A percentile compares a stretch with the other conserved stretches of the same genome.
Conservation (phyloP, 64 coral and sea anemone species). For the Astreopora myriophthalma region DNA sequence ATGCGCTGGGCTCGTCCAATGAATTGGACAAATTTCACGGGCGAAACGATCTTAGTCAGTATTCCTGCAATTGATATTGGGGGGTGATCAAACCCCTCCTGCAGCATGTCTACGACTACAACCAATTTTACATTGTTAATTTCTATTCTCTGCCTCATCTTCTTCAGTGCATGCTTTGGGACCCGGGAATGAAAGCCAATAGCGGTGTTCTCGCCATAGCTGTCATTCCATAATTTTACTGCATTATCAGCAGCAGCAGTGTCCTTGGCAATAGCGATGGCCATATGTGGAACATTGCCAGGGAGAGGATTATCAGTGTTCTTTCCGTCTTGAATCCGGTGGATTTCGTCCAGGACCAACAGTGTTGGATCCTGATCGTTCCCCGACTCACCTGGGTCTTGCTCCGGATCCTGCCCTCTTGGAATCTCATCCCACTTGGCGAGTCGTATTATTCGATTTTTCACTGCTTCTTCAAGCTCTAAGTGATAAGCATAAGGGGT, state of each 20-base stretch:
- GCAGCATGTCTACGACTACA: conserved; percentile 25
- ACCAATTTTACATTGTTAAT: conserved; percentile 41
- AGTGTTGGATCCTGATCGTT: too few species aligned
- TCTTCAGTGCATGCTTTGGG: too few species aligned
- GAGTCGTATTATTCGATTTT: conserved; percentile 1
- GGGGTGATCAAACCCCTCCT: conserved; percentile 66
- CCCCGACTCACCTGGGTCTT: not conserved
- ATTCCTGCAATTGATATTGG: conserved; percentile 56
- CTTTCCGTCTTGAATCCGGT: not conserved
- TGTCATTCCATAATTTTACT: not conserved
- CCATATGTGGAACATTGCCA: conserved; percentile 11
- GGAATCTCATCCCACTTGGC: not conserved
- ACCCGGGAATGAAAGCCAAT: not conserved
- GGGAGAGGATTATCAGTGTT: not conserved
- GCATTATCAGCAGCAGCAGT: not conserved
- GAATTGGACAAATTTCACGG: conserved; percentile 50
- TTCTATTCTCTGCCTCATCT: not conserved
- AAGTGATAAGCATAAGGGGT: conserved; percentile 11
- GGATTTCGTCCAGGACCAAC: not conserved
- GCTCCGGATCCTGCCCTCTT: too few species aligned
- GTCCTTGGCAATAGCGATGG: not conserved
- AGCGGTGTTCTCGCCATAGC: not conserved
- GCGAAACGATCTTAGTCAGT: not conserved
- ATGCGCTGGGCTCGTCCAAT: conserved; percentile 56
- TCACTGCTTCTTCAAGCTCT: not conserved